These are phyloP conservation scores for Harpalus rufipes DNA, from an alignment of 2,888 invertebrate species.

Conservation along the genomic window DNA sequence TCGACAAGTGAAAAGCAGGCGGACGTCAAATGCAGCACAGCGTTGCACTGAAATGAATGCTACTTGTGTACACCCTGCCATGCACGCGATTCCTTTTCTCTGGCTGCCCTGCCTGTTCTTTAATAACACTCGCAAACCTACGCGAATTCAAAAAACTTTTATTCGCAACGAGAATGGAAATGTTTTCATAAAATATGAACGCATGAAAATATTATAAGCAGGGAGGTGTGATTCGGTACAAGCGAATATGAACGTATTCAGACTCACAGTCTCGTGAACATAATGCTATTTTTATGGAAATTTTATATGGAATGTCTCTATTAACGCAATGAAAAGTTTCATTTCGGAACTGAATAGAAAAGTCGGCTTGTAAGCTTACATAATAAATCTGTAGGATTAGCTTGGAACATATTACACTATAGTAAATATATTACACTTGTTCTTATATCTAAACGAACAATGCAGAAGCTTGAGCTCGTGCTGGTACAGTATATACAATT, in stretches of 20 bases:
- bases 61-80: too few species aligned
- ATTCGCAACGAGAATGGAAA: constrained; percentile 55
- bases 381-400: constrained; percentile 41
- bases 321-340: constrained; percentile 50
- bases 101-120: not conserved
- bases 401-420: not conserved
- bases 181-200: constrained; percentile 58
- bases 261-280: constrained; percentile 27
- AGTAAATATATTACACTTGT: not conserved
- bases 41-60: constrained; percentile 7
- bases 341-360: constrained; percentile 43
- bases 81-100: constrained; percentile 22
- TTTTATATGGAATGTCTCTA: constrained; percentile 55
- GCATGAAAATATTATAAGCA: constrained; percentile 46
- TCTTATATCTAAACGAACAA: not conserved
- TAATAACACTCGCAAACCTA: constrained; percentile 45
- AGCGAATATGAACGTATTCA: constrained; percentile 43
- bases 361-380: constrained; percentile 25
- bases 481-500: not conserved
- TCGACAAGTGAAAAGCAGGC: constrained; percentile 44
- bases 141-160: constrained; percentile 23
- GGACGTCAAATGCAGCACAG: constrained; percentile 37
- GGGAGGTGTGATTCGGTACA: constrained; percentile 41
- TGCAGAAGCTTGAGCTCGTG: not conserved
- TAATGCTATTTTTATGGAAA: constrained; percentile 56